Conservation (phyloP, 2,888 invertebrate genomes). For the Protonemura montana region DNA sequence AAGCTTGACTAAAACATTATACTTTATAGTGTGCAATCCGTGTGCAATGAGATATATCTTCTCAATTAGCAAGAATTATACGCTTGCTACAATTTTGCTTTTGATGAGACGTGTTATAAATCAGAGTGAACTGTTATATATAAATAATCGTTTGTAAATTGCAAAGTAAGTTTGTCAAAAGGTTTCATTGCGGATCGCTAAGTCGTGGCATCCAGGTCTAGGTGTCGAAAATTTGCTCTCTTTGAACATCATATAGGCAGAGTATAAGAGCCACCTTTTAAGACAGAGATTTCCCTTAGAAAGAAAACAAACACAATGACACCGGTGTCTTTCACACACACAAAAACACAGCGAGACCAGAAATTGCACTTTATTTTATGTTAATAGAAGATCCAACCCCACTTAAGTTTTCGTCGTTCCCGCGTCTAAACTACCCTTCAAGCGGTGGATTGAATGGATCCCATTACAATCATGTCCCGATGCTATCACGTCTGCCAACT, state of each 20-base stretch:
- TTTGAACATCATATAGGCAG: too few relatives aligned
- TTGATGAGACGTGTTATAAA: neutral
- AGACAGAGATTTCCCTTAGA: neutral
- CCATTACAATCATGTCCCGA: constrained; percentile 20
- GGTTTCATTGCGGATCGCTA: neutral
- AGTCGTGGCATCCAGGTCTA: neutral
- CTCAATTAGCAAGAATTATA: neutral
- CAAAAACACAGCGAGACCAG: neutral
- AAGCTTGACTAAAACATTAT: neutral
- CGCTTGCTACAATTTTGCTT: neutral
- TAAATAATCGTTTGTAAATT: neutral
- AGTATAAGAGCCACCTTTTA: neutral
- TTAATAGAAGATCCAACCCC: neutral
- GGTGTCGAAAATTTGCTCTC: neutral
- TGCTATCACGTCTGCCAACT: constrained; percentile 13
- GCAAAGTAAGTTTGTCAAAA: neutral
- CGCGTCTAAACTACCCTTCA: neutral
- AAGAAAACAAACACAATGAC: neutral
- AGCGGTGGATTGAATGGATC: constrained; percentile 18
- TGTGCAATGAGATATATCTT: neutral
- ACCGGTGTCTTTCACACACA: neutral
- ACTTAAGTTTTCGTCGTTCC: neutral
- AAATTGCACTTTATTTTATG: neutral
- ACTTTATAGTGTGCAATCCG: neutral
- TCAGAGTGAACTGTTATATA: neutral